Evolutionary conservation across 2,797 vertebrate genomes (phyloP), one percentile per base, ranked within the genome.

Genomic region (Artibeus jamaicensis): DNA sequence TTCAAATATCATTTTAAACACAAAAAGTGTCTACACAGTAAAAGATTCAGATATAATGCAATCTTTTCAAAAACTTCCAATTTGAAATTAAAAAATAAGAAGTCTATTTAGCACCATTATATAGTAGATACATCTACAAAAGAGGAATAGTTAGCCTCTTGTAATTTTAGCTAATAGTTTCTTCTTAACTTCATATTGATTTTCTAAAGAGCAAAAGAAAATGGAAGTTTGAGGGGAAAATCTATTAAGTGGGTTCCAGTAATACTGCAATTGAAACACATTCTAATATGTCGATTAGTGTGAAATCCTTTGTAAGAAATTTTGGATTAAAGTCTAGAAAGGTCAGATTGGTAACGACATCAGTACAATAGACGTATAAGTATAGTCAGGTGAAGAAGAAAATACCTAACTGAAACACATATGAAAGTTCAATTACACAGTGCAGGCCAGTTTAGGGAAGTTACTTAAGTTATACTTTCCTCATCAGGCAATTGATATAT

Each of bases 141-240:
- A 32, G 46, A 39, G 65, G 24, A 85, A 93, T 24, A 85, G 68
- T 67, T 87, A 76, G 74, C 50, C 67, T 87, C 53, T 73, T 94
- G 39, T 93, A 96, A 90, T 74, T 94, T 39, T 57, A 95, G 76
- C 21, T 83, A 94, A 95, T 65, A 34, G 50, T 83, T 2, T 22
- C 77, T 86, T 93, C 85, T 94, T 91, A 94, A 93, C 62, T 96
- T 93, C 44, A 11, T 89, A 95, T 91, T 91, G 96, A 95, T 95
- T 97, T 96, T 95, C 88, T 86, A 67, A 57, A 94, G 3, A 92
- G 74, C 3, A 84, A 94, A 95, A 50, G 90, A 93, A 97, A 96
- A 94, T 92, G 44, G 73, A 92, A 96, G 62, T 79, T 90, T 94
- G 59, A 94, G 92, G 50, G 57, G 86, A 92, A 92, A 92, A 85